Conservation (phyloP, 1,140 invertebrate genomes). For the Spodoptera frugiperda region DNA sequence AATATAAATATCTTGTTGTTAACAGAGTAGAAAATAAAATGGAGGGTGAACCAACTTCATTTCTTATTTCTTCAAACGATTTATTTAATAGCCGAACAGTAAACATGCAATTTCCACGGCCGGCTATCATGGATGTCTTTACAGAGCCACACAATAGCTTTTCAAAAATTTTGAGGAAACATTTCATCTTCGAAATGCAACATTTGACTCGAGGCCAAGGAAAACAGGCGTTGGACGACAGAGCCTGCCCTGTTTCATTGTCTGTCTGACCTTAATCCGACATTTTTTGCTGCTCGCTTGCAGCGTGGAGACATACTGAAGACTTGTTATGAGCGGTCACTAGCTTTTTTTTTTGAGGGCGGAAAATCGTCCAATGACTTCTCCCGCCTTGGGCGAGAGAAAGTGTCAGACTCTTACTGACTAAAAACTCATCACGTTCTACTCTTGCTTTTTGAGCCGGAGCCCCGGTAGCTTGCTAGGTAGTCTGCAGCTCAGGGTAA, state of each 20-base stretch:
- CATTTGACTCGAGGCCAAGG: slow-evolving; percentile 57
- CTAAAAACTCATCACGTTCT: too few species aligned
- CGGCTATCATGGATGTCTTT: slow-evolving; percentile 12
- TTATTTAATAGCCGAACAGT: slow-evolving; percentile 19
- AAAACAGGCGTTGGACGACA: slow-evolving; percentile 58
- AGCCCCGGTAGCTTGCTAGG: too few species aligned
- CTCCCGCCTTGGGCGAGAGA: too few species aligned
- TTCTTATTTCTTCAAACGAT: slow-evolving; percentile 27
- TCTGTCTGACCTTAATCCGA: slow-evolving; percentile 68
- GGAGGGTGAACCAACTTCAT: slow-evolving; percentile 1
- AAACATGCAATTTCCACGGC: slow-evolving; percentile 29
- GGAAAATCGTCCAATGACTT: too few species aligned
- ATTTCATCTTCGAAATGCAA: slow-evolving; percentile 59
- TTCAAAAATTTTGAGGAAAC: slow-evolving; percentile 40
- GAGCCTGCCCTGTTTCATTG: slow-evolving; percentile 61
- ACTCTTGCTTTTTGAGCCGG: too few species aligned
- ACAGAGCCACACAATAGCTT: slow-evolving; percentile 30
- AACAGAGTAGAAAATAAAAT: slow-evolving; percentile 18
- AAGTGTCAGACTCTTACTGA: too few species aligned
- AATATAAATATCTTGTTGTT: slow-evolving; percentile 35
- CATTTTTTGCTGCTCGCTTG: slow-evolving; percentile 64
- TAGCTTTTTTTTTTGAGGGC: too few species aligned
- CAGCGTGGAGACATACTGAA: slow-evolving; percentile 38
- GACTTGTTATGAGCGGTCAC: neutral
- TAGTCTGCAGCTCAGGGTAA: too few species aligned